Evolutionary conservation across 2,888 invertebrate species (phyloP).

Genomic region (Embidobia sp.): DNA sequence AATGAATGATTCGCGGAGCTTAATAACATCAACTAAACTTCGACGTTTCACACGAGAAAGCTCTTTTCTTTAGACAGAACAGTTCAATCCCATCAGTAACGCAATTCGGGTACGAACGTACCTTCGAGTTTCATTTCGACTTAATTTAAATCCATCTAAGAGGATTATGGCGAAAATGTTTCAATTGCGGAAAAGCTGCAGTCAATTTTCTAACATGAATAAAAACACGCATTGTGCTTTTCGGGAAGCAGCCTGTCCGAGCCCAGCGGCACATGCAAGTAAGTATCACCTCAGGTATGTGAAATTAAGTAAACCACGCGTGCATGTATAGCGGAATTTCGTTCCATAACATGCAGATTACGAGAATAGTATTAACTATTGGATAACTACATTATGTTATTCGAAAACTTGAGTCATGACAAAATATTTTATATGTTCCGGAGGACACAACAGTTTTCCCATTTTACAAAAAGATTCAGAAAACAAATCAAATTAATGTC

Average conservation of each 20-base stretch:
- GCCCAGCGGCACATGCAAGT: slow-evolving; percentile 9
- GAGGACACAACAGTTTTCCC: too few relatives aligned
- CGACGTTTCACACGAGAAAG: slow-evolving; percentile 64
- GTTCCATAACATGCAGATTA: neutral
- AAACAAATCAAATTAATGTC: too few relatives aligned
- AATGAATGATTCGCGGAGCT: slow-evolving; percentile 57
- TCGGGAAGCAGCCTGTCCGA: neutral
- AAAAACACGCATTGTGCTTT: slow-evolving; percentile 26
- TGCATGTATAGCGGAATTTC: neutral
- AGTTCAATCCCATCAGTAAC: slow-evolving; percentile 64
- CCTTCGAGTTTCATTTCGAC: slow-evolving; percentile 66
- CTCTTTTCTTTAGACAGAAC: slow-evolving; percentile 57
- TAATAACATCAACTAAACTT: slow-evolving; percentile 62
- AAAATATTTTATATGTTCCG: too few relatives aligned
- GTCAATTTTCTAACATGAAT: slow-evolving; percentile 52
- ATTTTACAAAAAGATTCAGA: too few relatives aligned
- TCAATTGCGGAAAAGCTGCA: slow-evolving; percentile 68
- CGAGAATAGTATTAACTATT: neutral
- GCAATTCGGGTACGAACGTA: slow-evolving; percentile 65
- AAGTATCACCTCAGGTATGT: neutral
- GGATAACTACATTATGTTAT: neutral
- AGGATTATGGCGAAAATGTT: slow-evolving; percentile 76
- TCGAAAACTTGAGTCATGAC: too few relatives aligned
- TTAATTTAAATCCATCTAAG: slow-evolving; percentile 73
- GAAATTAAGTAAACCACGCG: neutral